These are phyloP conservation scores for Pristionchus entomophagus DNA, from an alignment of 2,888 invertebrate species.

Conservation along the genomic window DNA sequence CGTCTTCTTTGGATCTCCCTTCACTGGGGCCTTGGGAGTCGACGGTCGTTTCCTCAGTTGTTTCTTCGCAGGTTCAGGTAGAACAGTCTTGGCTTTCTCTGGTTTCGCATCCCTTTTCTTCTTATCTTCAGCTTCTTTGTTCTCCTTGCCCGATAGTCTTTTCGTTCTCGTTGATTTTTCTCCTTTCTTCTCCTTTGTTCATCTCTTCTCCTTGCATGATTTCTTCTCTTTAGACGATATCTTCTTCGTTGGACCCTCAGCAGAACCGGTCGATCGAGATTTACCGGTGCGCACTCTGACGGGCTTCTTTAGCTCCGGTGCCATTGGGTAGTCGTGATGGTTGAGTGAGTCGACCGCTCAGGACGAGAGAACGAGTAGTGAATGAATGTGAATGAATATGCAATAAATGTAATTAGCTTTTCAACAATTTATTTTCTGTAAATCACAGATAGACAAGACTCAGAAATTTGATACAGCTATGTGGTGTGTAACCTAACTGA, in stretches of 20 bases:
- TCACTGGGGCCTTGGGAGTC: background rate
- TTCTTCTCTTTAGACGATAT: background rate
- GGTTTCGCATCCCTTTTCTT: slow-evolving; percentile 21
- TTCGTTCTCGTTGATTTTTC: background rate
- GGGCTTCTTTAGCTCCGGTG: slow-evolving; percentile 28
- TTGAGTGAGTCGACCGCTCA: background rate
- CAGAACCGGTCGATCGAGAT: slow-evolving; percentile 19
- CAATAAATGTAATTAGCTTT: no score
- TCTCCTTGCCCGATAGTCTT: background rate
- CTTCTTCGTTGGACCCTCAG: slow-evolving; percentile 8
- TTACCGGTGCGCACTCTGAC: slow-evolving; percentile 19
- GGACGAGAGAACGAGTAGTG: background rate
- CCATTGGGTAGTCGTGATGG: background rate
- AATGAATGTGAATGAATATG: slow-evolving; percentile 1
- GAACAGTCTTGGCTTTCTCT: background rate
- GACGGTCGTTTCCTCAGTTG: background rate
- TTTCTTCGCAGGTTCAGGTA: background rate
- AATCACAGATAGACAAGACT: no score
- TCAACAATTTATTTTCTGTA: no score
- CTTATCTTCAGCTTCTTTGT: slow-evolving; percentile 17
- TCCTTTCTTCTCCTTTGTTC: slow-evolving; percentile 20
- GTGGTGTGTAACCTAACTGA: no score
- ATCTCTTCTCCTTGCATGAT: no score
- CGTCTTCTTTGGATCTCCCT: slow-evolving; percentile 2
- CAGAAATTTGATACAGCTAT: no score